Evolutionary conservation across 1,140 invertebrate genomes (phyloP).

Genomic region (Bombyx mandarina): DNA sequence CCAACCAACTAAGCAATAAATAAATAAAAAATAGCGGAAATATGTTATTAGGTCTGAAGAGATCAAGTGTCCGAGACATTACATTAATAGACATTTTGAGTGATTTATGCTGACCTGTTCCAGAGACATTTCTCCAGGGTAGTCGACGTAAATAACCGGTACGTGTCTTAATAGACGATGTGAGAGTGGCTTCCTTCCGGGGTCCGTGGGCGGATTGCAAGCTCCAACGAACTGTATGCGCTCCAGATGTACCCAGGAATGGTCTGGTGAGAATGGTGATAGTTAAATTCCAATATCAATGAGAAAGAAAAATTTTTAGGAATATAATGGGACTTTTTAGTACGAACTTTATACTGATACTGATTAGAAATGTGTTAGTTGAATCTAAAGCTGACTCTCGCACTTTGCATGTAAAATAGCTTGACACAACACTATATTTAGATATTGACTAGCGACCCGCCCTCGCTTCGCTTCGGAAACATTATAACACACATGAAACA

Average conservation of each 20-base stretch:
- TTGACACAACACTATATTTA: not conserved
- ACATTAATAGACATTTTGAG: too few relatives aligned
- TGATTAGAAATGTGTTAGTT: not conserved
- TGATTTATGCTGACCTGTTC: conserved; percentile 77
- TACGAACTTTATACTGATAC: not conserved
- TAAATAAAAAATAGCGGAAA: too few relatives aligned
- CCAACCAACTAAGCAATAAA: too few relatives aligned
- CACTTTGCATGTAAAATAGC: not conserved
- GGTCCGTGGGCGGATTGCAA: conserved; percentile 99
- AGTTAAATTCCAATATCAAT: too few relatives aligned
- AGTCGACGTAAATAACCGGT: conserved; percentile 99
- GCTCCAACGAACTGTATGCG: conserved; percentile 99
- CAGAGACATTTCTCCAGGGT: conserved; percentile 97
- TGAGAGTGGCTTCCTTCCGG: conserved; percentile 96
- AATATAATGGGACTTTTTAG: not conserved
- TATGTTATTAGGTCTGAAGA: too few relatives aligned
- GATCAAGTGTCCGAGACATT: too few relatives aligned
- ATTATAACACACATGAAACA: too few relatives aligned
- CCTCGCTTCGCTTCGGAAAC: too few relatives aligned
- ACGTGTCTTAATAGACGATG: conserved; percentile 95
- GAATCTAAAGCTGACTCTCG: not conserved
- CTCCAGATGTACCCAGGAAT: conserved; percentile 97
- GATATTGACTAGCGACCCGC: not conserved
- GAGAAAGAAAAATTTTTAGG: too few relatives aligned
- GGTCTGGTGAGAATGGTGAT: conserved; percentile 73